Percentiles rank a stretch among this genome's conserved stretches.
Conservation (phyloP, 2,888 invertebrate genomes). For the Disparrhopalites patrizii region DNA sequence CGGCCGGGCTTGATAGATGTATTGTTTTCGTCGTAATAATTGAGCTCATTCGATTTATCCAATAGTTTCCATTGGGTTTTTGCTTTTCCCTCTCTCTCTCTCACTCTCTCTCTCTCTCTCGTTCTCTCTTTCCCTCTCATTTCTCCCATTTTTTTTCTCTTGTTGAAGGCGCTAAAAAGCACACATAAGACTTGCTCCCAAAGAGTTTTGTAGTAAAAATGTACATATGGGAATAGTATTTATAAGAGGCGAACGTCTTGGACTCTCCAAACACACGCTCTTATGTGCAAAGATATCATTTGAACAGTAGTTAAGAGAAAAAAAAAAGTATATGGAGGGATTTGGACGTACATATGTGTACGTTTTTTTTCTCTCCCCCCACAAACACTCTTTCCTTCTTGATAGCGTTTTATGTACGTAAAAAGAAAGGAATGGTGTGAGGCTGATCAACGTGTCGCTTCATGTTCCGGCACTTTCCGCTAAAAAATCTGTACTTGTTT, state of each 20-base stretch:
- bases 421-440: no score
- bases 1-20: slow-evolving; percentile 28
- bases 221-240: no score
- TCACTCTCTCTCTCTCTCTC: not conserved
- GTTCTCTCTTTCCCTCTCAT: not conserved
- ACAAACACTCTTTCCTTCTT: no score
- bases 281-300: no score
- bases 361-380: no score
- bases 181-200: not conserved
- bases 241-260: no score
- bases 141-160: not conserved
- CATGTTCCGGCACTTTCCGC: not conserved
- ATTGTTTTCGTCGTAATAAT: slow-evolving; percentile 30
- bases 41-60: slow-evolving; percentile 29
- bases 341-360: no score
- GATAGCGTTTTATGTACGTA: no score
- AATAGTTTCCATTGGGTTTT: slow-evolving; percentile 20
- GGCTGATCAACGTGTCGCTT: slow-evolving; percentile 6
- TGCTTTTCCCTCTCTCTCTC: slow-evolving; percentile 7
- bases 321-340: no score
- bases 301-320: no score
- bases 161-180: no score
- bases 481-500: not conserved
- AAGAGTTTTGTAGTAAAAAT: slow-evolving; percentile 9
- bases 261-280: no score